Evolutionary conservation across 2,888 invertebrate genomes (phyloP), one percentile per base, ranked within the genome.

Genomic region (Apodemia mormo): DNA sequence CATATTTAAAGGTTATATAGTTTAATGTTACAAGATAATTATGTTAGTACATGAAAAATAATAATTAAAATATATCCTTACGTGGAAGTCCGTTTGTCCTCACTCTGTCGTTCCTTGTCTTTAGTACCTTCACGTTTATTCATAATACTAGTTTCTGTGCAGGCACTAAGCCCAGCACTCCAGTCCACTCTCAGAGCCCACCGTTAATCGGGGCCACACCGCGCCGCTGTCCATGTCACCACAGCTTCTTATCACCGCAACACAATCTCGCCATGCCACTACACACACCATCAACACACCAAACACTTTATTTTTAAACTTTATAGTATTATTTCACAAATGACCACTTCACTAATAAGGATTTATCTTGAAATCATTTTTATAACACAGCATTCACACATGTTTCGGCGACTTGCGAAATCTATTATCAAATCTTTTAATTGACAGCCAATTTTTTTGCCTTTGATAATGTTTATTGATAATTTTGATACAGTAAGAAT

Each of bases 361-460:
- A 90, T 92, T 92, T 93, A 93, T 92, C 93, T 92, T 87, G 92
- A 86, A 89, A 92, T 92, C 93, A 93, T 93, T 90, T 92, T 93
- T 85, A 85, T 74, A 87, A 82, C 87, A 88, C 92, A 92, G 88
- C 77, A 87, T 89, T 81, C 82, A 83, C 81, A 84, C 81, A 85
- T 90, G 90, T 89, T 90, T 89, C 91, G 90, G 88, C 90, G 90
- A 90, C 87, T 74, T 71, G 78, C 73, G 74, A 79, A 74, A 56
- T 43, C 65, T 69, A 40, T 40, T 66, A 68, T 70, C 73, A 76
- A 72, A 73, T 74, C 68, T 68, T 73, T 71, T 73, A 71, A 76
- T 69, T 72, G 76, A 78, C 77, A 75, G 71, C 75, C 76, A 68
- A 75, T 75, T 68, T 73, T 77, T 76, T 77, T 72, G 71, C 58